These are phyloP conservation scores for Pipistrellus nathusii DNA, from an alignment of 2,797 vertebrate genomes.

Conservation along the genomic window DNA sequence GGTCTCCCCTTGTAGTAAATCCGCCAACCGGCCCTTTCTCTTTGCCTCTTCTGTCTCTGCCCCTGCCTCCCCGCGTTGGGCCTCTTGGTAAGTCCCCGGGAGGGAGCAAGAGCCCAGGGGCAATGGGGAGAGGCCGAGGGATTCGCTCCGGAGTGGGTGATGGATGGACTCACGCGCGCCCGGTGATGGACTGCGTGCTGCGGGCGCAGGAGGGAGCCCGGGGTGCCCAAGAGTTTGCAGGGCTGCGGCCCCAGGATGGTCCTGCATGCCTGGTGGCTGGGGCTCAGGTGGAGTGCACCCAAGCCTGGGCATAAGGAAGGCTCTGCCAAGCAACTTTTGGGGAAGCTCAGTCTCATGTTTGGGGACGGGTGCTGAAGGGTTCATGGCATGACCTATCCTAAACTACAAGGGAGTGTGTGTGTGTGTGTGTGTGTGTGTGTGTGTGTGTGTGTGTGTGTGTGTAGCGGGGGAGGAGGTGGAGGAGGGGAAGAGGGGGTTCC, in stretches of 20 bases:
- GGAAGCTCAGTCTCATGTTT: neutral
- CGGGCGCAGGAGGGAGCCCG: neutral
- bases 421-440: neutral
- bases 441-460: neutral
- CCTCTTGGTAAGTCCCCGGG: neutral
- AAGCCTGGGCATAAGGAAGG: neutral
- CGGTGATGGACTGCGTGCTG: neutral
- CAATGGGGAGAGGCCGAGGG: neutral
- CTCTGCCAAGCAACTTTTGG: constrained; percentile 57
- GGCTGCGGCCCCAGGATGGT: neutral
- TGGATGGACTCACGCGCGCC: neutral
- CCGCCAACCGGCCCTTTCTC: neutral
- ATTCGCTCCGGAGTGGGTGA: neutral
- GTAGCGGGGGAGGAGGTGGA: too few relatives aligned
- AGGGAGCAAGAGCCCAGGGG: neutral
- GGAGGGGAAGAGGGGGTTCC: too few relatives aligned
- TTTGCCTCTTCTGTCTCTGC: neutral
- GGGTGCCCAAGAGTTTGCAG: constrained; percentile 60
- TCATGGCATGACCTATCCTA: neutral
- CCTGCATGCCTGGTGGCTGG: neutral
- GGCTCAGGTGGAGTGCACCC: neutral
- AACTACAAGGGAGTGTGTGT: neutral
- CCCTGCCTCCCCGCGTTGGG: neutral
- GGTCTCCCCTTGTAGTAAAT: neutral
- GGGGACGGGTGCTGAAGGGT: neutral